Evolutionary conservation across 2,113 vertebrate genomes (phyloP).

Genomic region (Cathartes aura): DNA sequence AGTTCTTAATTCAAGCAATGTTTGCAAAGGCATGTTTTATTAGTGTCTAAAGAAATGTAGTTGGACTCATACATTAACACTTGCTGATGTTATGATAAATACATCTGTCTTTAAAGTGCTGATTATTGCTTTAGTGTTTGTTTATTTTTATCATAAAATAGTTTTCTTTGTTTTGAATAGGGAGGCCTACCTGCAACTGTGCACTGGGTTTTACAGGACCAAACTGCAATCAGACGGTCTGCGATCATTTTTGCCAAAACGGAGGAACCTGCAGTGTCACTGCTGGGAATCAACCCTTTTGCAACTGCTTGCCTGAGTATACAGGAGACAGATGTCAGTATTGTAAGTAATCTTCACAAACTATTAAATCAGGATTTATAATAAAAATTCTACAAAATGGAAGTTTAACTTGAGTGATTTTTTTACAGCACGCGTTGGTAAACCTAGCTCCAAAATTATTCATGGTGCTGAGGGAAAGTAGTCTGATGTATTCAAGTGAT

Average conservation of each 20-base stretch:
- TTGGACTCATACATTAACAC: background rate
- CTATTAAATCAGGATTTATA: fast-evolving
- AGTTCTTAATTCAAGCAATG: background rate
- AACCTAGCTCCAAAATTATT: background rate
- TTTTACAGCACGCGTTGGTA: fast-evolving
- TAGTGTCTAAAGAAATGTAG: fast-evolving
- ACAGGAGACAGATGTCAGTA: conserved; percentile 93
- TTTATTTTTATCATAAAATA: background rate
- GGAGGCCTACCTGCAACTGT: conserved; percentile 93
- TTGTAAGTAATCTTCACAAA: conserved; percentile 80
- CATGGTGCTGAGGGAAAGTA: background rate
- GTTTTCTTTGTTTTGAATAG: conserved; percentile 64
- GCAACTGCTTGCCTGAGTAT: conserved; percentile 89
- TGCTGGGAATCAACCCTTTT: conserved; percentile 91
- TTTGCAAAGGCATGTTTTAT: fast-evolving
- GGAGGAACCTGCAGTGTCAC: conserved; percentile 91
- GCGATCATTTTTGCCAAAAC: conserved; percentile 90
- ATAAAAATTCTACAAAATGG: fast-evolving
- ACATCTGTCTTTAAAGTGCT: background rate
- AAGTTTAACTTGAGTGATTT: background rate
- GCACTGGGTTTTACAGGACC: conserved; percentile 90
- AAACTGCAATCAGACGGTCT: conserved; percentile 89
- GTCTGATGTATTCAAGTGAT: background rate
- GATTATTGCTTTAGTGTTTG: fast-evolving
- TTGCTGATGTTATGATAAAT: fast-evolving